Evolutionary conservation across 1,140 invertebrate genomes (phyloP).

Genomic region (Hestina assimilis): DNA sequence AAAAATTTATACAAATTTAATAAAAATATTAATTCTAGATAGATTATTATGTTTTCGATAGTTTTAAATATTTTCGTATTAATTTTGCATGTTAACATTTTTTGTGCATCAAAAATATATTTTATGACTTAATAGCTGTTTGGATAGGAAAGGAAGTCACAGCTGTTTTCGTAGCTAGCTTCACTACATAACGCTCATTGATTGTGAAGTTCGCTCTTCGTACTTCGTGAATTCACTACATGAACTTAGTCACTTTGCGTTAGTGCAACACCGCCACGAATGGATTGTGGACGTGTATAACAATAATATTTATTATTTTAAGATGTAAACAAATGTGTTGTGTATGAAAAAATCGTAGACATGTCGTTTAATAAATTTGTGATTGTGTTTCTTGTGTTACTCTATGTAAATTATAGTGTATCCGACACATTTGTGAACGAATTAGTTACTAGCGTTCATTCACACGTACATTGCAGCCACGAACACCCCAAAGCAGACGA

Average conservation of each 20-base stretch:
- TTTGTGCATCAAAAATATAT: too few species aligned
- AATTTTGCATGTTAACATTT: too few species aligned
- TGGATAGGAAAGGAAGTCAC: too few species aligned
- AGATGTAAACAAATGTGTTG: conserved; percentile 63
- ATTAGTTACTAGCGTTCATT: conserved; percentile 46
- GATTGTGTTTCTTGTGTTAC: conserved; percentile 37
- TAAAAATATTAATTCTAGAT: too few species aligned
- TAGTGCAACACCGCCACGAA: not conserved
- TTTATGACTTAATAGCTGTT: too few species aligned
- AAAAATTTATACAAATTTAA: too few species aligned
- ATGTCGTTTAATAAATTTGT: conserved; percentile 41
- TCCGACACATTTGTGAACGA: conserved; percentile 43
- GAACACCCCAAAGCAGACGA: conserved; percentile 65
- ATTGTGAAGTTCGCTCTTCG: conserved; percentile 14
- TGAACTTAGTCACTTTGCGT: too few species aligned
- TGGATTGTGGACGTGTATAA: not conserved
- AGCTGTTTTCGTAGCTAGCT: conserved; percentile 10
- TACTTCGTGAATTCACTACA: too few species aligned
- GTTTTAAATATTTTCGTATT: too few species aligned
- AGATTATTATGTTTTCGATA: too few species aligned
- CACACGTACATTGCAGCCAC: conserved; percentile 59
- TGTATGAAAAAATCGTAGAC: conserved; percentile 40
- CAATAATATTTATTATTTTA: conserved; percentile 28
- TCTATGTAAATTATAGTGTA: conserved; percentile 37
- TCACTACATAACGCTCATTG: conserved; percentile 14